Base-by-base conservation (phyloP, 35 echinoderm and acorn worm species). In the Ophiothrix spiculata region DNA sequence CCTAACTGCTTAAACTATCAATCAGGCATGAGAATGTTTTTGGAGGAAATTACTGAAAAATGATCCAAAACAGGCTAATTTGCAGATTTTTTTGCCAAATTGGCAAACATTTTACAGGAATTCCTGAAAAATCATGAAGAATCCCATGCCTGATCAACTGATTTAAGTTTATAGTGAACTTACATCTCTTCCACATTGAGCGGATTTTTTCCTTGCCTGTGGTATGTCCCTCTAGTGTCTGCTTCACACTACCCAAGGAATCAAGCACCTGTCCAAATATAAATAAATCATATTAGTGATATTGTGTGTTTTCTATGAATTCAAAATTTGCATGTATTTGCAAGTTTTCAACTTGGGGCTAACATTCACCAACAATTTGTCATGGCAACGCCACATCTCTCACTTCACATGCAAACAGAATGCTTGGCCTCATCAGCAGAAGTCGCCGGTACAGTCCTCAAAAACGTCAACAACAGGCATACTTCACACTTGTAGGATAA, bases 161-260 rank as follows among this genome's bases (percentile, higher is more conserved):
- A 49, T 19, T 49, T 19, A 10, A 19, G 42, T 19, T 49, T 49
- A 6, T 75, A 42, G 0, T 32, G 35, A 21, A 37, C 77, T 91
- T 89, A 98, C 95, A 86, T 91, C 88, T 88, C 81, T 98, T 98
- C 91, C 91, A 98, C 36, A 98, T 35, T 60, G 82, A 46, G 39
- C 91, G 91, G 35, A 92, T 89, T 37, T 82, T 90, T 46, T 93
- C 91, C 79, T 87, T 80, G 21, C 95, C 95, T 21, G 92, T 40
- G 40, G 87, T 88, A 14, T 79, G 35, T 64, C 75, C 84, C 4
- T 79, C 33, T 39, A 98, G 39, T 37, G 77, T 82, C 60, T 93
- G 88, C 39, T 86, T 87, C 19, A 98, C 80, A 37, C 83, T 79
- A 17, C 77, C 37, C 63, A 94, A 40, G 40, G 76, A 36, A 1